These are phyloP conservation scores for Tyto alba DNA, from an alignment of 2,113 vertebrate genomes.

Conservation along the genomic window DNA sequence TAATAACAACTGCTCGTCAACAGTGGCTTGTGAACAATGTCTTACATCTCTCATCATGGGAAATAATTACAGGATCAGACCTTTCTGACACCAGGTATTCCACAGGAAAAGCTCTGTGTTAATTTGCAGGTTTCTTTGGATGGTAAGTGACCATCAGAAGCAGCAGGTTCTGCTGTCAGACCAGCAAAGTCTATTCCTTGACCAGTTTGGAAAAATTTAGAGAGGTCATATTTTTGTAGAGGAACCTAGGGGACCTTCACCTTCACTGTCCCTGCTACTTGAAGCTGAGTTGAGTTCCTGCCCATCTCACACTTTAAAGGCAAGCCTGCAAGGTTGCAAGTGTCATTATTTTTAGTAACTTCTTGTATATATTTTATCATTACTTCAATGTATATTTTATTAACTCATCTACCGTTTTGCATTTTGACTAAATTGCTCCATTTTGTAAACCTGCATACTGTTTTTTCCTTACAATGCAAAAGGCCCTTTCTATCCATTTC, in stretches of 20 bases:
- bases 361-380: background rate
- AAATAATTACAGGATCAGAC: background rate
- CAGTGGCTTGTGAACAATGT: background rate
- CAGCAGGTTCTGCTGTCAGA: background rate
- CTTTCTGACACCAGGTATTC: background rate
- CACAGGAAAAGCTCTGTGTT: background rate
- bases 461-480: background rate
- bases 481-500: background rate
- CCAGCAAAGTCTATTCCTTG: background rate
- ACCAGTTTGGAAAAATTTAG: background rate
- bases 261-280: background rate
- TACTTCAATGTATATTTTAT: background rate
- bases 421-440: background rate
- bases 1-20: background rate
- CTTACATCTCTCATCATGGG: background rate
- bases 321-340: background rate
- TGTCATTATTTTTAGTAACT: background rate
- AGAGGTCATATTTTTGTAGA: background rate
- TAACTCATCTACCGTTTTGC: background rate
- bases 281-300: background rate
- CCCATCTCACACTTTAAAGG: background rate
- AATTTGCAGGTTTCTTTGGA: background rate
- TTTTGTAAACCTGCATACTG: background rate
- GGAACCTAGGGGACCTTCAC: background rate
- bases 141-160: background rate